phyloP scores from a whole-genome alignment of 2,113 vertebrate genomes.

The Gallinago paraguaiae region DNA sequence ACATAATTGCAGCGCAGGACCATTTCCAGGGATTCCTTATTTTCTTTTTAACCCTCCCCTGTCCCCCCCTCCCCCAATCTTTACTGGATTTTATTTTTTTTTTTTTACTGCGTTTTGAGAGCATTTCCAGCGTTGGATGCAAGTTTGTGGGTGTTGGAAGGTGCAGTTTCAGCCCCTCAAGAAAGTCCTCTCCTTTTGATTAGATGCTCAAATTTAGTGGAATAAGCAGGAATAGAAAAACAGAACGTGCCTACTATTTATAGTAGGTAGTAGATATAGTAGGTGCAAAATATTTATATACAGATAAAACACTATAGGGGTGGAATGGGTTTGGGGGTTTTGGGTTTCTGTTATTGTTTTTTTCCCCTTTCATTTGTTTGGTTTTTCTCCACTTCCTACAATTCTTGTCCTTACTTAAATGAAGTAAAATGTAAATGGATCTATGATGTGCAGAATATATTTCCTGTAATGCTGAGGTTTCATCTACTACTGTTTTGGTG shows the following conservation, averaged over 20 bases:
- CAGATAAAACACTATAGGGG: neutral
- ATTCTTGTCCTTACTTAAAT: neutral
- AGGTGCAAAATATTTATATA: neutral
- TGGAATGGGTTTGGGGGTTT: neutral
- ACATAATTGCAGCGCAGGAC: constrained; percentile 27
- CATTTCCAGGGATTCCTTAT: constrained; percentile 49
- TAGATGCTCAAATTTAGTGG: neutral
- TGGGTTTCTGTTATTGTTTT: neutral
- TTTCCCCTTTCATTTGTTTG: neutral
- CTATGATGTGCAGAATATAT: neutral
- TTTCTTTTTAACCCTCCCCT: neutral
- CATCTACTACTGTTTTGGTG: neutral
- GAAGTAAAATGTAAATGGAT: neutral
- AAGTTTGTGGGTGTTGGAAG: neutral
- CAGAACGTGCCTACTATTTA: neutral
- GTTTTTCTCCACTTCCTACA: neutral
- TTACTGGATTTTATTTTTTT: neutral
- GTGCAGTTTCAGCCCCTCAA: neutral
- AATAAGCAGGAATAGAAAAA: neutral
- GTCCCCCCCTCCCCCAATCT: neutral
- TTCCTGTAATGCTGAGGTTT: neutral
- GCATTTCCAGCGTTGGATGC: neutral
- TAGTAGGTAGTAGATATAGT: too few relatives aligned
- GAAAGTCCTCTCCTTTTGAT: neutral
- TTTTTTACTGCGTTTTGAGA: neutral